Base-by-base conservation (phyloP, 2,888 invertebrate species). In the Melipona bicolor region DNA sequence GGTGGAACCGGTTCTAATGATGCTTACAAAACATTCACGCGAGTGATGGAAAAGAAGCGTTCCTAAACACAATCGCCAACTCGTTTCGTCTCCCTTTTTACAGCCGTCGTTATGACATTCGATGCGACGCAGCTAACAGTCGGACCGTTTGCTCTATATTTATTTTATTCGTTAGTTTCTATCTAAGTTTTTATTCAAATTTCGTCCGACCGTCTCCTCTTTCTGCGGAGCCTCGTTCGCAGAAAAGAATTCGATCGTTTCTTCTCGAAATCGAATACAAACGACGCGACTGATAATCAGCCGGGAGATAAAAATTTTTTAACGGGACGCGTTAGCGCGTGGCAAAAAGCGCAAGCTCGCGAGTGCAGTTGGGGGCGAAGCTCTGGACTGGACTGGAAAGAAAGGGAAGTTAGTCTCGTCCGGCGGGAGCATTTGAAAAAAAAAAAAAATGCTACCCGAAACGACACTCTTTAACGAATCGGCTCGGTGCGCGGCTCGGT, bases 1-100 rank as follows among this genome's bases (percentile, higher is more conserved):
- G 74, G 76, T 27, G 27, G 77, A 88, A 90, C 88, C 89, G 89
- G 88, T 90, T 87, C 83, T 64, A 72, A 79, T 43, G 64, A 77
- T 74, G 69, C 56, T 79, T 81, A 54, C 68, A 75, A 87, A 76
- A 87, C 82, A 70, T 54, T 56, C 56, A 52, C 32, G 68, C 65
- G 68, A 82, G 69, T 65, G 21, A 79, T 69, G 50, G 56, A 68
- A 84, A 70, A 75, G 72, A 64, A 68, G 73, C 54, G 36, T 59
- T 59, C 61, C 43, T 68, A 79, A 75, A 64, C 49, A 70, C 73
- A 70, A 81, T 81, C 65, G 73, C 27, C 67, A 79, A 67, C 50
- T 76, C 56, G 43, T 79, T 70, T 74, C n/a, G 36, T 15, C 36
- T 3, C 21, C 43, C 32, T 19, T 59, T 74, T 65, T n/a, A 21